Base-by-base conservation (phyloP, 2,113 vertebrate species). In the Promerops cafer region DNA sequence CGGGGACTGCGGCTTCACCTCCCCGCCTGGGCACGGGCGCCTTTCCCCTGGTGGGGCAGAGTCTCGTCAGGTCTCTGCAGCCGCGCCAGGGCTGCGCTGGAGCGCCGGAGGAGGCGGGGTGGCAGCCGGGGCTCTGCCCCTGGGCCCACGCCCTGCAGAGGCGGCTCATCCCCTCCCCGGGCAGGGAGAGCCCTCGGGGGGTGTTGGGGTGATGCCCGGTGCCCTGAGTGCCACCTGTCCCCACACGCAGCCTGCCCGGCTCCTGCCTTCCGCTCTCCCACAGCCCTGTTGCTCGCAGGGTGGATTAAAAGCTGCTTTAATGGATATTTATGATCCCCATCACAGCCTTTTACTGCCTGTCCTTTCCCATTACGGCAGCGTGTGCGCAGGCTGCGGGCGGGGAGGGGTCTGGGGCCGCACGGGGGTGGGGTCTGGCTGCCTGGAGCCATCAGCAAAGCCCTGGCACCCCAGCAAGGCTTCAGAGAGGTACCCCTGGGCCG, bases 311-410 rank as follows among this genome's bases (percentile, higher is more conserved):
- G 71, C 88, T 89, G 63, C 11, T 95, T 94, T 96, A 97, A 97
- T 94, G 86, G 96, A 89, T 95, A 91, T 96, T 95, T 96, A 95
- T 96, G 95, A 87, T 91, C 54, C 71, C 39, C 81, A 96, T 92
- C 95, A 85, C 70, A 60, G 89, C 16, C 81, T 90, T 95, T 96
- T 89, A 87, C 75, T 89, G 92, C 86, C 87, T 86, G 77, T 92
- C 90, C 90, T 90, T 79, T 79, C 6, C 4, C 53, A 91, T 93
- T 78, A 92, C 0, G 1, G 52, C 64, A 6, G 7, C 22, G 24
- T 1, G 1, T 61, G 84, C 53, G 65, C 53, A 5, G 22, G 40
- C 54, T 56, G 59, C 0, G 11, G 22, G 27, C 2, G 33, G n/a
- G 65, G 75, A 40, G 61, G 57, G 78, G 18, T 39, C 11, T 53